Percentiles rank a stretch among this genome's conserved stretches.
These are phyloP conservation scores for Lasioglossum baleicum DNA, from an alignment of 1,140 invertebrate genomes.

Conservation along the genomic window DNA sequence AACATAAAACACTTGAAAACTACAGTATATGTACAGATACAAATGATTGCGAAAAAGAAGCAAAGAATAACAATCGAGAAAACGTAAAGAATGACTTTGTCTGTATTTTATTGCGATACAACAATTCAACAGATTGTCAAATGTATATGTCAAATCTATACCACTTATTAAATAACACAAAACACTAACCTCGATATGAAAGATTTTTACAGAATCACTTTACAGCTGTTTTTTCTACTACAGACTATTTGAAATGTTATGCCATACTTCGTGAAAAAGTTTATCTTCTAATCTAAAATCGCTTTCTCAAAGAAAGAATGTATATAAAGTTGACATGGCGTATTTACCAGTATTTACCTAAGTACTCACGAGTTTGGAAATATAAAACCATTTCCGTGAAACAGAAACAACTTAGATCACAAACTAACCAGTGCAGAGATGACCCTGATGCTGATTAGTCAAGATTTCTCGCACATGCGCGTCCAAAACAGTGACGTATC, in stretches of 20 bases:
- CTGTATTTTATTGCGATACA: not conserved
- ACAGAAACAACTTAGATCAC: slow-evolving; percentile 10
- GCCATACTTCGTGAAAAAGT: not conserved
- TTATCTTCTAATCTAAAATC: slow-evolving; percentile 5
- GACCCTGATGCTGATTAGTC: too few relatives aligned
- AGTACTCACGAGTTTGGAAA: slow-evolving; percentile 40
- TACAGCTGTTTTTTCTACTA: not conserved
- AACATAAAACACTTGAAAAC: not conserved
- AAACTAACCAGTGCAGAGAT: not conserved
- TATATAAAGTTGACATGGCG: slow-evolving; percentile 24
- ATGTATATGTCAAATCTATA: not conserved
- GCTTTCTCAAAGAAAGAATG: not conserved
- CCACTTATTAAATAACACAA: slow-evolving; percentile 11
- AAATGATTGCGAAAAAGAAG: not conserved
- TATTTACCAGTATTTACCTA: slow-evolving; percentile 8
- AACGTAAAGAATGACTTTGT: not conserved
- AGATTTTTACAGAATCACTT: not conserved
- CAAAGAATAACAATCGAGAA: too few relatives aligned
- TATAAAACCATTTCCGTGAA: slow-evolving; percentile 9
- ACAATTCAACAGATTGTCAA: not conserved
- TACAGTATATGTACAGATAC: not conserved
- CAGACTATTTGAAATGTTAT: not conserved
- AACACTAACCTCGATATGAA: slow-evolving; percentile 43
- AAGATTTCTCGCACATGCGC: too few relatives aligned
- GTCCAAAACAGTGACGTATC: too few relatives aligned